These are phyloP conservation scores for Agapetus fuscipes DNA, from an alignment of 2,888 invertebrate genomes.

Conservation along the genomic window DNA sequence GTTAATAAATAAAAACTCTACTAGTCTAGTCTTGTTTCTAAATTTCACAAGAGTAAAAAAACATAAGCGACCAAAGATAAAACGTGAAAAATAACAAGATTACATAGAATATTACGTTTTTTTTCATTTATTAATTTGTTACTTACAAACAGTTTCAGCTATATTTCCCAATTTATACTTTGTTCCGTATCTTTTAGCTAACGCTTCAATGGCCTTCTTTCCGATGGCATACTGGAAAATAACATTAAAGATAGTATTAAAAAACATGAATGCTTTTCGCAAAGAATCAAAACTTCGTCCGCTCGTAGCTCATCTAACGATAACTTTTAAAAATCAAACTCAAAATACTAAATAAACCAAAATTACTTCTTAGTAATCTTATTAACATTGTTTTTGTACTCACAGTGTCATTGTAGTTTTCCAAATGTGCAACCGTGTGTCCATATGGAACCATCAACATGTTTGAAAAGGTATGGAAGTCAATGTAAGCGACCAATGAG, in stretches of 20 bases:
- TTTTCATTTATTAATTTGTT: not conserved
- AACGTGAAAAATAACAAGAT: too few relatives aligned
- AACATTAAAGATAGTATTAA: too few relatives aligned
- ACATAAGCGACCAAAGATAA: too few relatives aligned
- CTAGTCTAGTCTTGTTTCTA: too few relatives aligned
- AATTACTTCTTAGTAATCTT: too few relatives aligned
- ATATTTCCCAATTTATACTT: slow-evolving; percentile 52
- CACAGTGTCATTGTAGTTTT: slow-evolving; percentile 33
- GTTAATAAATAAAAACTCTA: too few relatives aligned
- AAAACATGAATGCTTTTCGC: too few relatives aligned
- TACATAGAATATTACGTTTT: too few relatives aligned
- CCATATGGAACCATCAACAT: slow-evolving; percentile 50
- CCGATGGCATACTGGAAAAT: slow-evolving; percentile 29
- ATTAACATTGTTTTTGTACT: too few relatives aligned
- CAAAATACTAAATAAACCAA: too few relatives aligned
- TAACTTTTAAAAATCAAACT: not conserved
- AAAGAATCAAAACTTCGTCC: slow-evolving; percentile 1
- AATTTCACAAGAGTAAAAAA: too few relatives aligned
- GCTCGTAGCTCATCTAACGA: not conserved
- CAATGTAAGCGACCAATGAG: slow-evolving; percentile 42
- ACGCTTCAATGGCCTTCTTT: slow-evolving; percentile 39
- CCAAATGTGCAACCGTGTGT: slow-evolving; percentile 32
- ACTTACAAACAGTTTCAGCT: slow-evolving; percentile 45
- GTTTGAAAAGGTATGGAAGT: slow-evolving; percentile 58
- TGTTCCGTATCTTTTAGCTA: slow-evolving; percentile 48